Evolutionary conservation across 2,797 vertebrate species (phyloP), one percentile per base, ranked within the genome.

Genomic region (Parauchenoglanis punctatus): DNA sequence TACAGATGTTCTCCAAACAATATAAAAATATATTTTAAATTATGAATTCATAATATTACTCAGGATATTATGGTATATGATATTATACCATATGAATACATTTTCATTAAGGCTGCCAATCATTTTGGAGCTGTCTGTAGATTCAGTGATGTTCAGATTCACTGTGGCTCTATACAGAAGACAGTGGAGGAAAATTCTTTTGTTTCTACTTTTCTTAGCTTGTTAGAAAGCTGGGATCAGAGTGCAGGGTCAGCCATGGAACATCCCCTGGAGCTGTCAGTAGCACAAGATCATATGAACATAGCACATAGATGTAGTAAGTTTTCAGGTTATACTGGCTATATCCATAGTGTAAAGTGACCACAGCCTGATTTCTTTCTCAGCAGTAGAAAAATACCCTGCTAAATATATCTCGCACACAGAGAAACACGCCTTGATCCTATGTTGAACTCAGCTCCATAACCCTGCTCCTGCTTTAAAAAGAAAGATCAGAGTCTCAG

Each of bases 381-480:
- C 84, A 58, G 80, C 81, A 83, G 83, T 93, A 91, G 92, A 93
- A 93, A 94, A 93, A 94, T 89, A 90, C 85, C 92, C 91, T 93
- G 93, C 92, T 94, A 94, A 94, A 95, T 94, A 94, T 95, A 95
- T 92, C 93, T 85, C 84, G 73, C 91, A 93, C 90, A 93, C 93
- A 94, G 92, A 93, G 91, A 90, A 91, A 90, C 88, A 89, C 83
- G 86, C 80, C 87, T 81, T 90, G 87, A 72, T 81, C 61, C 72
- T 84, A 84, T 85, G 59, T 72, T 75, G 28, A 83, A 88, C 87
- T 78, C 85, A 76, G 80, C 87, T 93, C 92, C 87, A 91, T 91
- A 90, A 88, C 89, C 88, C 86, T 81, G 89, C 78, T 40, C 40
- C 40, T 88, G 86, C 4, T 83, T 68, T 67, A 87, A 84, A 78